Conservation (phyloP, 2,888 invertebrate species). For the Urechis unicinctus region DNA sequence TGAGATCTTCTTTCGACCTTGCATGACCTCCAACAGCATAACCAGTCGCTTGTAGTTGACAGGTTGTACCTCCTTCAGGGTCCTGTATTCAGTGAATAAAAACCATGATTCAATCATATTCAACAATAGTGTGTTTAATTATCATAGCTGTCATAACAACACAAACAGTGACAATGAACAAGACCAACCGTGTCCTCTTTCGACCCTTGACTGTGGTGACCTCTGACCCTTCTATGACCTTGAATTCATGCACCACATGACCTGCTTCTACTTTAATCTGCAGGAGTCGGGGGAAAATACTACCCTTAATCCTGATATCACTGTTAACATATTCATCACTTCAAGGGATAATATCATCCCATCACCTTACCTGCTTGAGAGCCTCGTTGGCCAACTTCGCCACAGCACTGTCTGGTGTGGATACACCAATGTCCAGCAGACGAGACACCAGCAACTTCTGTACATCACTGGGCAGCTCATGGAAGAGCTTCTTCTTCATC, state of each 20-base stretch:
- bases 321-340: neutral
- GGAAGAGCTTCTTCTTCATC: conserved; percentile 3
- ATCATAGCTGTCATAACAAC: too few species aligned
- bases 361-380: conserved; percentile 1
- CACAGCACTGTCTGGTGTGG: neutral
- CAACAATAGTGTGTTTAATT: too few species aligned
- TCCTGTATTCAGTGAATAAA: neutral
- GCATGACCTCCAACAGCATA: conserved; percentile 74
- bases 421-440: conserved; percentile 5
- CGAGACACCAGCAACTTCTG: conserved; percentile 4
- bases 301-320: too few species aligned
- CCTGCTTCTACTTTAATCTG: conserved; percentile 9
- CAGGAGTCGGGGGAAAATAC: too few species aligned
- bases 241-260: conserved; percentile 11
- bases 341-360: neutral
- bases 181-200: conserved; percentile 9
- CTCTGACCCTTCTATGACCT: neutral
- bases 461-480: conserved; percentile 3
- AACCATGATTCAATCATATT: too few species aligned
- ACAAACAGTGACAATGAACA: neutral
- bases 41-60: conserved; percentile 58
- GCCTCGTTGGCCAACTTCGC: neutral
- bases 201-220: conserved; percentile 6
- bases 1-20: conserved; percentile 72
- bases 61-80: neutral